phyloP scores from a whole-genome alignment of 2,797 vertebrate genomes.

The Etheostoma nigrum region DNA sequence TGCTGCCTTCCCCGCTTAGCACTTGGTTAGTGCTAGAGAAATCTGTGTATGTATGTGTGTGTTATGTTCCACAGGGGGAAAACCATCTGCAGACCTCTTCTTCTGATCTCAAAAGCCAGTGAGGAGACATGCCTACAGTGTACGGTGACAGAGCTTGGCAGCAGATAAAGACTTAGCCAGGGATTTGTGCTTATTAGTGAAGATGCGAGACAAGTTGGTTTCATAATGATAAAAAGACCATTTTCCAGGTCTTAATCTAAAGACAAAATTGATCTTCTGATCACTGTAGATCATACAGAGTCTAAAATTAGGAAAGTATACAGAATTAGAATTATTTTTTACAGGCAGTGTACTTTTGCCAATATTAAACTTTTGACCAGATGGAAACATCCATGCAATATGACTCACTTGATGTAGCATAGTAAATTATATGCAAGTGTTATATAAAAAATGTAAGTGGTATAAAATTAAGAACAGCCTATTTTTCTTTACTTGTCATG shows the following conservation, averaged over 20 bases:
- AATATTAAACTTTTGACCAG: no score
- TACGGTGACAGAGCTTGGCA: conserved; percentile 67
- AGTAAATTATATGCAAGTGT: no score
- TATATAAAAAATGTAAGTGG: no score
- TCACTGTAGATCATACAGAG: conserved; percentile 12
- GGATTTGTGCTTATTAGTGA: conserved; percentile 62
- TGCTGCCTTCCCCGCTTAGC: conserved; percentile 44
- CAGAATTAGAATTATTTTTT: conserved; percentile 24
- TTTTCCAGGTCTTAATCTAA: conserved; percentile 32
- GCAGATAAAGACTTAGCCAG: conserved; percentile 53
- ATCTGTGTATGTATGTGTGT: conserved; percentile 39
- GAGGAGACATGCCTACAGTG: conserved; percentile 61
- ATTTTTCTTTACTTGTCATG: no score
- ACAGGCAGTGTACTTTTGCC: no score
- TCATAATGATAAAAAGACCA: conserved; percentile 43
- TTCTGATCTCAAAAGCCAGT: conserved; percentile 63
- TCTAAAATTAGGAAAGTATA: conserved; percentile 15
- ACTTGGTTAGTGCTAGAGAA: conserved; percentile 38
- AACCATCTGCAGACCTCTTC: conserved; percentile 66
- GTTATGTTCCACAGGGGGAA: conserved; percentile 59
- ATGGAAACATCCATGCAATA: no score
- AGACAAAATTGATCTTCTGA: conserved; percentile 43
- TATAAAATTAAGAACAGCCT: no score
- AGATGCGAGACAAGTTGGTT: conserved; percentile 50
- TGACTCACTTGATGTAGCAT: no score